Evolutionary conservation across 92 coral and sea anemone genomes (phyloP), one percentile per base, ranked within the genome.

Genomic region (Chrysogorgia sp.): DNA sequence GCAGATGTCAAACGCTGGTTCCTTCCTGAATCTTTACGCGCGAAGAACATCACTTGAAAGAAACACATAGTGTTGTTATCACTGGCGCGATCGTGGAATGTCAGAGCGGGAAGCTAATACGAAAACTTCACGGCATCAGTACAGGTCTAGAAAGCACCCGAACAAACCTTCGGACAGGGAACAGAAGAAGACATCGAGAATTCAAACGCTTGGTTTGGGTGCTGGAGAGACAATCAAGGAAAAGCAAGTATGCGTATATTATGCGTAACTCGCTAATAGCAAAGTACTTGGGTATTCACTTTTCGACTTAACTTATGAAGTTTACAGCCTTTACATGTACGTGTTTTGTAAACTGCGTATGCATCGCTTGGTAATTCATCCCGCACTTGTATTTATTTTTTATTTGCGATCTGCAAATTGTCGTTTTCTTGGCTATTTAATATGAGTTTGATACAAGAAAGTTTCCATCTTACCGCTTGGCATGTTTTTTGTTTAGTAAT

Each of bases 201-300:
- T 94, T 10, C 98, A 94, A 72, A 85, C 98, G 13, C 81, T 93
- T 62, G 97, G 97, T 1, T 41, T 69, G 21, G 79, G 79, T 29
- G 97, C 98, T 28, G 97, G 97, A 3, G 98, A 94, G 79, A 86
- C 94, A 21, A 94, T 94, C 31, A 94, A 94, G 62, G 98, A 94
- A 81, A 94, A 94, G 47, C 98, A 94, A 84, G 98, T 94, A 20
- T 26, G 43, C 29, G 22, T 40, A 57, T 58, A 9, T 24, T 53
- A 19, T 62, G 30, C 75, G 65, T 81, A n/a, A n/a, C n/a, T n/a
- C n/a, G n/a, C n/a, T n/a, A n/a, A n/a, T n/a, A n/a, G n/a, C n/a
- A n/a, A n/a, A n/a, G n/a, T n/a, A n/a, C n/a, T n/a, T n/a, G n/a
- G n/a, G n/a, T n/a, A n/a, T n/a, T n/a, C n/a, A n/a, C n/a, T n/a